Base-by-base conservation (phyloP, 2,797 vertebrate genomes). In the Liasis olivaceus region DNA sequence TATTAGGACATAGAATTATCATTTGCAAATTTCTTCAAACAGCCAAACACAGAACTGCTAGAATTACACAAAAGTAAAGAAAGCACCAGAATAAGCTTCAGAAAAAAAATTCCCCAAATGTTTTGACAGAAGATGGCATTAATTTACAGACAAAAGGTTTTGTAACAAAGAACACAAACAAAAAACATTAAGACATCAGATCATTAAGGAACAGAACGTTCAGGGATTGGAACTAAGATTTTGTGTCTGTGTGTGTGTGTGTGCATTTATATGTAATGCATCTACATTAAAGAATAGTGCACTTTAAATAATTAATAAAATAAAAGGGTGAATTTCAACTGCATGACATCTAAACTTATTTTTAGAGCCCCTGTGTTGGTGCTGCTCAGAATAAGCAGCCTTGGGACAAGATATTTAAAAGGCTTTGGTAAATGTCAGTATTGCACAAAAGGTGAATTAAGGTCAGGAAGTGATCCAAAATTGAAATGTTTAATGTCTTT, bases 31-130 rank as follows among this genome's bases (percentile, higher is more conserved):
- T 5, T 24, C 14, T 51, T 51, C 14, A 86, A 91, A 87, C 63
- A 66, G 11, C 91, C 94, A 95, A 95, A 95, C 94, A 89, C 91
- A 96, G 92, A 93, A 93, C 88, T 31, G 72, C 91, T 93, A 77
- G 88, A 93, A 93, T 94, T 93, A 92, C 54, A 95, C 92, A 87
- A 94, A 96, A 69, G 89, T 85, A 95, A 92, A 91, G 94, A 95
- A 93, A 91, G 63, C 64, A 56, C 91, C 93, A 88, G 90, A 95
- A 91, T 56, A 92, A 94, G 22, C 12, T 26, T 62, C 31, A 1
- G 85, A 20, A 12, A 1, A 4, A 15, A 60, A 60, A 88, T 87
- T 94, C 60, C 28, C 31, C 31, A 60, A 47, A 96, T 95, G 56
- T 92, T 93, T 88, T 91, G 85, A 28, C 22, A 87, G 36, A 62